These are phyloP conservation scores for Rhagologus leucostigma DNA, from an alignment of 2,113 vertebrate species.

Conservation along the genomic window DNA sequence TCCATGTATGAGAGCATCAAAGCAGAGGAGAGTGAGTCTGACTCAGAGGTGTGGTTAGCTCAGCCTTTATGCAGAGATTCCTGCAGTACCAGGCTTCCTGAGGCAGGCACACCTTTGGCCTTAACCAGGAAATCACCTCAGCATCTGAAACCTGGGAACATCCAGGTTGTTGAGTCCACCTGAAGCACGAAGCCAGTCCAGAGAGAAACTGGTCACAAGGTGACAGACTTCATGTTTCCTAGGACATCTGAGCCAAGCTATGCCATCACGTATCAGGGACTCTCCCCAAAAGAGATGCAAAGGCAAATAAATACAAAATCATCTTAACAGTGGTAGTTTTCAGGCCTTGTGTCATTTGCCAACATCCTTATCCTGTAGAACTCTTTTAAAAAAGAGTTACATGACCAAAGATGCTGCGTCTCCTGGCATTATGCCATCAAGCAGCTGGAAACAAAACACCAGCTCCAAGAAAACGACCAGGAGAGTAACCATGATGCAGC, in stretches of 20 bases:
- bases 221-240: neutral
- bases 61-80: neutral
- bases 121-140: neutral
- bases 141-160: neutral
- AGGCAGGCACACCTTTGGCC: neutral
- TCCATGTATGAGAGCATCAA: neutral
- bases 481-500: neutral
- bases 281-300: neutral
- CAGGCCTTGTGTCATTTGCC: neutral
- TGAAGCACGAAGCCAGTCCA: neutral
- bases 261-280: neutral
- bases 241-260: neutral
- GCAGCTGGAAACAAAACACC: neutral
- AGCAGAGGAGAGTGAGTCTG: neutral
- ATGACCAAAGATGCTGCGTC: neutral
- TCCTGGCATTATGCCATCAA: neutral
- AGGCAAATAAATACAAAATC: neutral
- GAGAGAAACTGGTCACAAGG: neutral
- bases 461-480: neutral
- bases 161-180: neutral
- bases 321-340: neutral
- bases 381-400: neutral
- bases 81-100: neutral
- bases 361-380: neutral
- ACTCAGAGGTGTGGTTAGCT: neutral